Conservation (phyloP, 2,797 vertebrate genomes). For the Australoheros facetus region DNA sequence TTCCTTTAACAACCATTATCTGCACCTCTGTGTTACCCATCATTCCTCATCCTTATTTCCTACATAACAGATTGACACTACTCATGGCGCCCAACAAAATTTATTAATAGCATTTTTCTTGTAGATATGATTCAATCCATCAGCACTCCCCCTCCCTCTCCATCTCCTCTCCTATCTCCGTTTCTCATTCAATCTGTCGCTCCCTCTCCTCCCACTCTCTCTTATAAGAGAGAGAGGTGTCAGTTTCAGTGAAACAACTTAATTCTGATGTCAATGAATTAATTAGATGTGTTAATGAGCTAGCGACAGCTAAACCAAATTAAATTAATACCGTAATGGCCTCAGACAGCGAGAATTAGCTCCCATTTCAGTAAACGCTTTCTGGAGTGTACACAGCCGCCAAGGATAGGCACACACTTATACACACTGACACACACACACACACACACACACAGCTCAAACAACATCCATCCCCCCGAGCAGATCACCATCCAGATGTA, state of each 20-base stretch:
- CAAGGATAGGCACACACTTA: conserved; percentile 79
- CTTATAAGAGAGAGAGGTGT: conserved; percentile 86
- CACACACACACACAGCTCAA: conserved; percentile 63
- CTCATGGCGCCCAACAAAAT: conserved; percentile 63
- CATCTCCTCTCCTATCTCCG: conserved; percentile 32
- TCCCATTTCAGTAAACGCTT: conserved; percentile 99
- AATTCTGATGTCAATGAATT: conserved; percentile 99
- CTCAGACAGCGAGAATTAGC: conserved; percentile 99
- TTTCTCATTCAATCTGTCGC: conserved; percentile 68
- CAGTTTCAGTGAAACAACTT: conserved; percentile 99
- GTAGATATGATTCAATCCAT: conserved; percentile 75
- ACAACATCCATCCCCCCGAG: conserved; percentile 92
- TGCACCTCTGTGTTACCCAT: neutral
- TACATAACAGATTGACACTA: conserved; percentile 67
- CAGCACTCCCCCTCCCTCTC: conserved; percentile 76
- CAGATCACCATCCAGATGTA: conserved; percentile 95
- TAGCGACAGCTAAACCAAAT: conserved; percentile 99
- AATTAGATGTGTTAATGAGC: conserved; percentile 99
- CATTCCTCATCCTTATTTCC: conserved; percentile 48
- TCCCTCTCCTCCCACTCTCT: conserved; percentile 69
- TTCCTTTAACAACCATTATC: conserved; percentile 1
- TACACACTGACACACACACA: conserved; percentile 40
- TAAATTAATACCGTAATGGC: conserved; percentile 99
- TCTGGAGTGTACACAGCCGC: conserved; percentile 97
- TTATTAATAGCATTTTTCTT: conserved; percentile 70